Evolutionary conservation across 2,888 invertebrate genomes (phyloP), one percentile per base, ranked within the genome.

Genomic region (Ypsolopha scabrella): DNA sequence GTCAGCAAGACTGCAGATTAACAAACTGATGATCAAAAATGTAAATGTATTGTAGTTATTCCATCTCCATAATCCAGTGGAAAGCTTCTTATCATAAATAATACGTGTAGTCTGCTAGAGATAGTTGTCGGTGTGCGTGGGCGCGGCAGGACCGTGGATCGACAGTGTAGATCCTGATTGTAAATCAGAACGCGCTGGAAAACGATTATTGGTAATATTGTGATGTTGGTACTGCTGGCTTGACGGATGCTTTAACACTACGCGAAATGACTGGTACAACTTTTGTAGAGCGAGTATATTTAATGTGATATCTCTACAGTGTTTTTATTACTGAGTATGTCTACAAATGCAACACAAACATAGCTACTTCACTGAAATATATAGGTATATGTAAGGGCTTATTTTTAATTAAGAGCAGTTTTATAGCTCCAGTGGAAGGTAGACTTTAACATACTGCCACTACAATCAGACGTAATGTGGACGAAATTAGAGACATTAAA

Each of bases 51-150:
- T 83, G 83, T 83, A 82, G 83, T 79, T 80, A 78, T 75, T 68
- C 67, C 67, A 80, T 73, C 80, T 75, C 72, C 76, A 76, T 85
- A 85, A 85, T 82, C 85, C 82, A 72, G 70, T 67, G 64, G 67
- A 77, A 82, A 85, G 81, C 85, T 82, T 72, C 85, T 86, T 85
- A 86, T 80, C 80, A 86, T 86, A 86, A 85, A 86, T 86, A 85
- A 86, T 81, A 70, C 80, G 74, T 80, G 83, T 85, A 76, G 76
- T 63, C 75, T 68, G 73, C 75, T 75, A 75, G 80, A 76, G 75
- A 76, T 81, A 77, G 82, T 77, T 74, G 74, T 69, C 64, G 61
- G 57, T 59, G 61, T 68, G 10, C 80, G 82, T 83, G 72, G 83
- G 85, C 79, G 81, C 73, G 70, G 70, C 24, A 24, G 24, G 24